phyloP scores from a whole-genome alignment of 2,888 invertebrate species.

The Trileptium ribeirensis region DNA sequence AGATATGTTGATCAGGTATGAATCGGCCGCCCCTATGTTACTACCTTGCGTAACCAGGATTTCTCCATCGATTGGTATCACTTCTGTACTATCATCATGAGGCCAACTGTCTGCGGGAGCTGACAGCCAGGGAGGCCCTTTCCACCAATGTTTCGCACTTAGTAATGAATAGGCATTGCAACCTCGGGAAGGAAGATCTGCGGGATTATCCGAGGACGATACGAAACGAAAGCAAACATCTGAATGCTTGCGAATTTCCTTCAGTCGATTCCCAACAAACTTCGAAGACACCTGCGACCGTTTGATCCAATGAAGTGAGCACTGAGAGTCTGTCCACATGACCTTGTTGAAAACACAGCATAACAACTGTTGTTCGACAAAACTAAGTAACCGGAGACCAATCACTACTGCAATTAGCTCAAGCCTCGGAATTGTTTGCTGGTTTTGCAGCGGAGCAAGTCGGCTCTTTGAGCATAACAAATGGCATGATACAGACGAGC shows the following conservation, averaged over 20 bases:
- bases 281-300: not conserved
- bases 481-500: not conserved
- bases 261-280: conserved; percentile 4
- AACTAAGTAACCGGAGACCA: not conserved
- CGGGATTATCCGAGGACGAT: conserved; percentile 5
- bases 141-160: not conserved
- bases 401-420: not conserved
- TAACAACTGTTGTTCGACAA: not conserved
- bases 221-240: not conserved
- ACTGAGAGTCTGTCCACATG: conserved; percentile 3
- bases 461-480: not conserved
- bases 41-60: not conserved
- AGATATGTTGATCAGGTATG: not conserved
- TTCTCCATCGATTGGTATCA: not conserved
- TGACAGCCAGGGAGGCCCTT: not conserved
- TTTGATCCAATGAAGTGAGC: conserved; percentile 8
- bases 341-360: not conserved
- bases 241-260: not conserved
- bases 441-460: not conserved
- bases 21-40: not conserved
- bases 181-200: not conserved
- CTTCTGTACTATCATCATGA: not conserved
- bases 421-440: not conserved
- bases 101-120: not conserved
- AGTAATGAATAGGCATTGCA: not conserved